A percentile compares a stretch with the other conserved stretches of the same genome.
Evolutionary conservation across 2,113 vertebrate genomes (phyloP).

Genomic region (Thalassarche chlororhynchos): DNA sequence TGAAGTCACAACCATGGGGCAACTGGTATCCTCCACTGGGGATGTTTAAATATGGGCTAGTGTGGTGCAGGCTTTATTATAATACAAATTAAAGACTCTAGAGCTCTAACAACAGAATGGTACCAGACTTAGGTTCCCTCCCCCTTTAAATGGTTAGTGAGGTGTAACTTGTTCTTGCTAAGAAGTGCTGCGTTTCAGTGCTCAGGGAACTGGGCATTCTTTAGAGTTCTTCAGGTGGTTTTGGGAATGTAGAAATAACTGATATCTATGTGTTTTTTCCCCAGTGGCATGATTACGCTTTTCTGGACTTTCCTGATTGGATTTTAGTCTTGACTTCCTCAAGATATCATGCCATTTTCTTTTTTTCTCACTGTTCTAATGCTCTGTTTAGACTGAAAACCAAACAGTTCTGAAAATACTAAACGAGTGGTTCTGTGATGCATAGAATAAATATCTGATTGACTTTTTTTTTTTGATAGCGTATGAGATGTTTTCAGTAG

Average conservation of each 20-base stretch:
- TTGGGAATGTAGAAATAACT: background rate
- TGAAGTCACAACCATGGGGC: background rate
- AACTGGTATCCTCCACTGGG: background rate
- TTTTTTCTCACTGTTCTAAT: background rate
- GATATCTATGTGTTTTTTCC: background rate
- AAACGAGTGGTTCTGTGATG: background rate
- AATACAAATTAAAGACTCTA: constrained; percentile 1
- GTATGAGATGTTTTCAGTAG: background rate
- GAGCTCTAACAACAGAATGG: background rate
- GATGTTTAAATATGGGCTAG: background rate
- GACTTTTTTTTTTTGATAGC: background rate
- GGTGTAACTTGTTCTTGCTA: background rate
- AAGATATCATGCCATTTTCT: background rate
- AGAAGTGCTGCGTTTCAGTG: background rate
- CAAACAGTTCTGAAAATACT: background rate
- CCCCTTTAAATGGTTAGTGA: background rate
- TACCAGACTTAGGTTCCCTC: background rate
- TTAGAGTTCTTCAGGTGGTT: background rate
- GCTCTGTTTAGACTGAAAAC: constrained; percentile 23
- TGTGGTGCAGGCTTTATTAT: background rate
- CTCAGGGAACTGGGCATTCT: background rate
- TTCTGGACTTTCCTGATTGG: background rate
- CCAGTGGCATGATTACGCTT: background rate
- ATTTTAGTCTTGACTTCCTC: background rate
- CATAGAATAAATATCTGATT: background rate